These are phyloP conservation scores for Sarcophaga subvicina DNA, from an alignment of 2,888 invertebrate species.

Conservation along the genomic window DNA sequence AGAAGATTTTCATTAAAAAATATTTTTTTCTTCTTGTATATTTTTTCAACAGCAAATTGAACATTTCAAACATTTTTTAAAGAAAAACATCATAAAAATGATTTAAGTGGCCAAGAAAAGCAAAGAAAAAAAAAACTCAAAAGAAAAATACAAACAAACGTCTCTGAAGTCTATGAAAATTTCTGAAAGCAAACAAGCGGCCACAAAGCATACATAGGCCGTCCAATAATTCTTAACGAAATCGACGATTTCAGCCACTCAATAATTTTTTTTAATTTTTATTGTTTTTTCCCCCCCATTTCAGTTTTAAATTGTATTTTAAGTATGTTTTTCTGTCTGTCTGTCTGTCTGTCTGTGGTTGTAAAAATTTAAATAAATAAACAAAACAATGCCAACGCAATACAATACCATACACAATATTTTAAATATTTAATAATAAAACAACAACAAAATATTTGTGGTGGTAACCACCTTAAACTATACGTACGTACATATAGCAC, in stretches of 20 bases:
- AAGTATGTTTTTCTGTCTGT: slow-evolving; percentile 79
- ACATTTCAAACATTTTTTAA: slow-evolving; percentile 38
- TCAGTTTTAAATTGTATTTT: slow-evolving; percentile 21
- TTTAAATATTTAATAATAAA: too few relatives aligned
- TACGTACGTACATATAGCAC: too few relatives aligned
- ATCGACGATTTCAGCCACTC: slow-evolving; percentile 41
- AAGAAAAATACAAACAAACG: background rate
- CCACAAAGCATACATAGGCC: slow-evolving; percentile 6
- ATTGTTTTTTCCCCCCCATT: background rate
- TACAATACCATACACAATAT: too few relatives aligned
- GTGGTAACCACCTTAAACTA: too few relatives aligned
- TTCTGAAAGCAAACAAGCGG: slow-evolving; percentile 14
- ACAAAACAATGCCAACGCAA: too few relatives aligned
- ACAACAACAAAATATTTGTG: too few relatives aligned
- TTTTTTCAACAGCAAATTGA: slow-evolving; percentile 55
- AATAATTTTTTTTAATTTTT: slow-evolving; percentile 10
- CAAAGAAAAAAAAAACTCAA: slow-evolving; percentile 8
- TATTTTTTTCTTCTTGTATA: slow-evolving; percentile 17
- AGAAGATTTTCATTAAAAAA: too few relatives aligned
- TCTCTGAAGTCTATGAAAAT: background rate
- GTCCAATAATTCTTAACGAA: slow-evolving; percentile 42
- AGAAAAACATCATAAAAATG: slow-evolving; percentile 58
- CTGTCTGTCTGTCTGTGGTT: slow-evolving; percentile 34
- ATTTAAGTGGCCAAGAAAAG: slow-evolving; percentile 59
- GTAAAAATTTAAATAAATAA: too few relatives aligned